These are phyloP conservation scores for Anaspis maculata DNA, from an alignment of 2,888 invertebrate genomes.

Conservation along the genomic window DNA sequence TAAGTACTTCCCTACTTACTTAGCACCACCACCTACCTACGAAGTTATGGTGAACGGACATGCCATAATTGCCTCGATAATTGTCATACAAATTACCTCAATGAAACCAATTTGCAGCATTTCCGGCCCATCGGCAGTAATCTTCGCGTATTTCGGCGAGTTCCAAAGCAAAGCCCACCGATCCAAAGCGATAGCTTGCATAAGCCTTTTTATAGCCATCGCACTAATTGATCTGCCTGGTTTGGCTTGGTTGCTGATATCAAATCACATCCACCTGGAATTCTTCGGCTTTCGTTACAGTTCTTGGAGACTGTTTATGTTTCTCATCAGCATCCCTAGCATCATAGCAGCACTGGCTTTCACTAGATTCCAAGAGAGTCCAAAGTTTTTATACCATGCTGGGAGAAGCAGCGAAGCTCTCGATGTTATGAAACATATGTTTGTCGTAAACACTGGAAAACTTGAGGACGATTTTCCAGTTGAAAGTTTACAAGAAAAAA, in stretches of 20 bases:
- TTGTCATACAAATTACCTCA: background rate
- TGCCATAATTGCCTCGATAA: too few relatives aligned
- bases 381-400: constrained; percentile 20
- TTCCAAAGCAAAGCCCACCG: constrained; percentile 36
- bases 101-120: constrained; percentile 27
- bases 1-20: constrained; percentile 9
- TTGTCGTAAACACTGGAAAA: constrained; percentile 22
- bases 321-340: constrained; percentile 18
- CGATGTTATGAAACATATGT: constrained; percentile 21
- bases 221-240: constrained; percentile 16
- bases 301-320: constrained; percentile 22
- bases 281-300: constrained; percentile 13
- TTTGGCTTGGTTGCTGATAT: constrained; percentile 18
- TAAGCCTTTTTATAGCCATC: constrained; percentile 34
- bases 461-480: constrained; percentile 19
- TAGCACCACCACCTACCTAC: too few relatives aligned
- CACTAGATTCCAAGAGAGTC: constrained; percentile 22
- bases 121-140: constrained; percentile 39
- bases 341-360: constrained; percentile 17
- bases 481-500: constrained; percentile 13
- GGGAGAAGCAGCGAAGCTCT: constrained; percentile 19
- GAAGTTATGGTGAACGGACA: too few relatives aligned
- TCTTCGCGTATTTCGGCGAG: constrained; percentile 43
- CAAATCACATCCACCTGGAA: constrained; percentile 11
- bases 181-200: constrained; percentile 37